phyloP scores from a whole-genome alignment of 2,113 vertebrate genomes.

The Tragelaphus strepsiceros region DNA sequence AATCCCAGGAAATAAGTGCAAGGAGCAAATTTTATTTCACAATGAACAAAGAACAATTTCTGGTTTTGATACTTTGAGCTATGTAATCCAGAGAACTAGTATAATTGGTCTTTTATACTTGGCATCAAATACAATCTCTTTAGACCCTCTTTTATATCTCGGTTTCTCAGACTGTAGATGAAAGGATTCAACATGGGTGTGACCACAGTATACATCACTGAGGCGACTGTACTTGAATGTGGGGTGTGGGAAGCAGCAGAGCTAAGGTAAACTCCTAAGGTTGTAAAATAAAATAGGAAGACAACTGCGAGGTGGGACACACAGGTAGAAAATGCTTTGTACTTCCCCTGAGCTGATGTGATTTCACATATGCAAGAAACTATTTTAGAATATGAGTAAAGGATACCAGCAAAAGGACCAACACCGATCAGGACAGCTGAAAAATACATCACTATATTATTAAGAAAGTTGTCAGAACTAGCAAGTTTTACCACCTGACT shows the following conservation, averaged over 20 bases:
- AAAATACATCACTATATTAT: neutral
- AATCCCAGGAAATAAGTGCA: neutral
- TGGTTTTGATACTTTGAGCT: too few species aligned
- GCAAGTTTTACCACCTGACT: too few species aligned
- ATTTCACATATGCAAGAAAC: neutral
- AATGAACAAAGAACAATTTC: too few species aligned
- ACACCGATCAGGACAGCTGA: neutral
- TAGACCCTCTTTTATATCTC: neutral
- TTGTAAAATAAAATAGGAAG: neutral
- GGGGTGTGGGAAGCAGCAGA: neutral
- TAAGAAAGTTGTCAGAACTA: too few species aligned
- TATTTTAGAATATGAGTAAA: neutral
- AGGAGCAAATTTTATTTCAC: too few species aligned
- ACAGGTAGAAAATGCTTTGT: neutral
- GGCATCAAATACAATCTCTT: neutral
- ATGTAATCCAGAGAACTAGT: too few species aligned
- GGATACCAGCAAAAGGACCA: neutral
- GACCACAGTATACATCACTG: neutral
- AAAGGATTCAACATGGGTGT: neutral
- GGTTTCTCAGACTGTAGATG: neutral
- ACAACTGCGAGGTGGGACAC: neutral
- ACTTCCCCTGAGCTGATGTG: neutral
- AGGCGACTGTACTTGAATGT: neutral
- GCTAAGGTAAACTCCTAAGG: neutral
- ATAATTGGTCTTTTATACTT: neutral